Conservation (phyloP, 2,888 invertebrate genomes). For the Palloptera scutellata region DNA sequence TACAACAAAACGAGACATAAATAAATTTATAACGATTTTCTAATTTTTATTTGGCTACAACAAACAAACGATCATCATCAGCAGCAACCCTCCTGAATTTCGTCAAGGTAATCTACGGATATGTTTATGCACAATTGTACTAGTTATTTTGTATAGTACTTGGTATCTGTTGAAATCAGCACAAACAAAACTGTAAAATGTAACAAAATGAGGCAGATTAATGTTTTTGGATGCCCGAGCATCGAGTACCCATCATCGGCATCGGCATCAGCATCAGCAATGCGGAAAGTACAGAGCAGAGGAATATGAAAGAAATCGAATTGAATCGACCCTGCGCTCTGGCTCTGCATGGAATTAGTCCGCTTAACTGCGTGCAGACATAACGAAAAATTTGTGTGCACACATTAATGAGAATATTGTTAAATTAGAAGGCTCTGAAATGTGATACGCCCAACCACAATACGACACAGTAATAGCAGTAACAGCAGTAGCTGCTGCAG, state of each 20-base stretch:
- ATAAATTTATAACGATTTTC: conserved; percentile 61
- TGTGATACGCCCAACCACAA: conserved; percentile 57
- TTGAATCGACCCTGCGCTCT: neutral
- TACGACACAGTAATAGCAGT: conserved; percentile 14
- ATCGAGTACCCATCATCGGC: too few species aligned
- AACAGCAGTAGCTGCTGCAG: too few species aligned
- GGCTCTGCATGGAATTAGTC: conserved; percentile 34
- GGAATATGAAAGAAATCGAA: conserved; percentile 10
- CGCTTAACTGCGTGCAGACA: conserved; percentile 39
- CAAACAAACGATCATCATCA: neutral
- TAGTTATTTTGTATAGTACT: neutral
- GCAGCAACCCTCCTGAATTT: conserved; percentile 2
- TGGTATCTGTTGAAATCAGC: conserved; percentile 53
- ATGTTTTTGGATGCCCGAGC: conserved; percentile 24
- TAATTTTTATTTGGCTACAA: conserved; percentile 45
- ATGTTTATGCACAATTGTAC: too few species aligned
- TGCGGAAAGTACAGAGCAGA: neutral
- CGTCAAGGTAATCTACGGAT: neutral
- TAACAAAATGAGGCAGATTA: conserved; percentile 55
- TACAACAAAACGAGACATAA: conserved; percentile 35
- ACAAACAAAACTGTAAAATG: conserved; percentile 46
- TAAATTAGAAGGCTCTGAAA: conserved; percentile 62
- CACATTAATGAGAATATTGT: conserved; percentile 63
- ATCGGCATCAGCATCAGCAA: neutral
- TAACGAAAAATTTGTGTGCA: conserved; percentile 46